These are phyloP conservation scores for Apodemia duryi DNA, from an alignment of 2,888 invertebrate genomes.

Conservation along the genomic window DNA sequence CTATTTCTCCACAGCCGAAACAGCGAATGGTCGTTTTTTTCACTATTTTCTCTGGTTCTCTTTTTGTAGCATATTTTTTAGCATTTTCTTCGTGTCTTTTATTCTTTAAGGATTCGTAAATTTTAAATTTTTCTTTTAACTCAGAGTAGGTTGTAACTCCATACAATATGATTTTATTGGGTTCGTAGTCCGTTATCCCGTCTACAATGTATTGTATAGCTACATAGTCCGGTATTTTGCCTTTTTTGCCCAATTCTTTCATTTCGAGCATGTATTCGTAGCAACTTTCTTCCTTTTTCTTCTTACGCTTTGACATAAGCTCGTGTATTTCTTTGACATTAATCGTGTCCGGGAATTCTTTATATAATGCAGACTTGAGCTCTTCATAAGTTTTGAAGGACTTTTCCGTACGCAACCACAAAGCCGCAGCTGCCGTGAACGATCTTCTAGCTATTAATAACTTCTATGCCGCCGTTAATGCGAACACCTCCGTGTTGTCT, in stretches of 20 bases:
- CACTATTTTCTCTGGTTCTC: background rate
- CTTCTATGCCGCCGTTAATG: background rate
- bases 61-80: background rate
- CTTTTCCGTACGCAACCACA: background rate
- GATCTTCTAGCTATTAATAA: background rate
- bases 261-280: background rate
- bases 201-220: no score
- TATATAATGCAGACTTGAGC: background rate
- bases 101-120: background rate
- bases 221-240: background rate
- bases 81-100: background rate
- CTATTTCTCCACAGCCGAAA: background rate
- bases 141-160: background rate
- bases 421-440: background rate
- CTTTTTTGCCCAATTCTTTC: constrained; percentile 1
- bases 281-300: background rate
- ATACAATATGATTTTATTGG: background rate
- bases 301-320: background rate
- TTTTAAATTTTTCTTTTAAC: background rate
- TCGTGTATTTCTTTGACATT: constrained; percentile 5
- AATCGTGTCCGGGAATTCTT: background rate
- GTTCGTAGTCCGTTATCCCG: no score
- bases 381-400: background rate
- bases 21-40: background rate
- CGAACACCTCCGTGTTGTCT: background rate